Evolutionary conservation across 2,888 invertebrate species (phyloP).

Genomic region (Alviniconcha strummeri): DNA sequence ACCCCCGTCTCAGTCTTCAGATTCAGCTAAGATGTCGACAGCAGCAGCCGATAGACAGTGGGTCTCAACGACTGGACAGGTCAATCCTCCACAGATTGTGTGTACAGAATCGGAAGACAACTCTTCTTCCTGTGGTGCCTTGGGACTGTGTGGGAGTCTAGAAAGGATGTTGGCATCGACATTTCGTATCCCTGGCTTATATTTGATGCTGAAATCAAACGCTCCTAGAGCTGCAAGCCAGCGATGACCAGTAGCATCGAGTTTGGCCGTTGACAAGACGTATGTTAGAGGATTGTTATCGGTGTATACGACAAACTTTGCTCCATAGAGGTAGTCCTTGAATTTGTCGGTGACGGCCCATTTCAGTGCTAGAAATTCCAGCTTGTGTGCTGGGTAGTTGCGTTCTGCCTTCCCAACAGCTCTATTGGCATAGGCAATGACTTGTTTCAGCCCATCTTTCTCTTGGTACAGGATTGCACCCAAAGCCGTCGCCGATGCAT

Average conservation of each 20-base stretch:
- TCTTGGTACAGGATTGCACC: slow-evolving; percentile 41
- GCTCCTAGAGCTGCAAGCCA: slow-evolving; percentile 19
- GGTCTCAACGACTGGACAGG: background rate
- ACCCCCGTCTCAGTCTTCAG: background rate
- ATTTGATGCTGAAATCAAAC: slow-evolving; percentile 4
- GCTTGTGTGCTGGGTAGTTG: slow-evolving; percentile 40
- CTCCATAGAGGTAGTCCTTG: background rate
- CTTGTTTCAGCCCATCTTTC: slow-evolving; percentile 28
- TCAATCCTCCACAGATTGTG: no score
- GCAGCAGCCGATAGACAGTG: background rate
- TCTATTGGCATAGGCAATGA: slow-evolving; percentile 39
- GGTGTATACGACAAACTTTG: background rate
- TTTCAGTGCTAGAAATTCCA: slow-evolving; percentile 41
- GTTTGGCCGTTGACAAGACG: slow-evolving; percentile 14
- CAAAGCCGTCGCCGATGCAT: slow-evolving; percentile 34
- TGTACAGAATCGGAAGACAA: no score
- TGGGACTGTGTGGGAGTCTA: no score
- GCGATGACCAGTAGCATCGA: slow-evolving; percentile 20
- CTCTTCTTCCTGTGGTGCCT: no score
- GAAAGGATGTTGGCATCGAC: slow-evolving; percentile 19
- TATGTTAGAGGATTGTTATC: slow-evolving; percentile 23
- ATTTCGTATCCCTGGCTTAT: slow-evolving; percentile 14
- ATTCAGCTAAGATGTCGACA: no score
- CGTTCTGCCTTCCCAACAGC: slow-evolving; percentile 33
- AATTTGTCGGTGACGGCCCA: slow-evolving; percentile 44